Evolutionary conservation across 1,140 invertebrate genomes (phyloP).

Genomic region (Sycophaga agraensis): DNA sequence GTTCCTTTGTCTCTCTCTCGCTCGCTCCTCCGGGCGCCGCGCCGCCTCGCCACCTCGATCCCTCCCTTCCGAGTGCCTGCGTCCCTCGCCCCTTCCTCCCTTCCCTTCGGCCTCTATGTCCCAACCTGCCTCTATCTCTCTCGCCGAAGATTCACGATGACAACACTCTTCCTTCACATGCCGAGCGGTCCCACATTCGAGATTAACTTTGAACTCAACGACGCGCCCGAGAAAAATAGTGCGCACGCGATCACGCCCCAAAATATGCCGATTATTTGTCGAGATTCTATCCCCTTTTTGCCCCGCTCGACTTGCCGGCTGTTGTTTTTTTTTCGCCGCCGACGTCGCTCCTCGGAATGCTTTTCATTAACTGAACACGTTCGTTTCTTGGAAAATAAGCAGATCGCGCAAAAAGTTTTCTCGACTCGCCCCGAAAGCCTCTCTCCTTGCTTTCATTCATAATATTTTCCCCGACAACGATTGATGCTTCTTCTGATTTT

Average conservation of each 20-base stretch:
- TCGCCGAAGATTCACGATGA: slow-evolving; percentile 24
- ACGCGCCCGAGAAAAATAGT: slow-evolving; percentile 19
- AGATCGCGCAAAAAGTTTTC: slow-evolving; percentile 3
- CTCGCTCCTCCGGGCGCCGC: neutral
- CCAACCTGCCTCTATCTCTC: neutral
- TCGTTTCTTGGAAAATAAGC: slow-evolving; percentile 10
- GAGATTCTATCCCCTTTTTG: slow-evolving; percentile 1
- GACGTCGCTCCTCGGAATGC: no score
- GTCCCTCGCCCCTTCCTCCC: neutral
- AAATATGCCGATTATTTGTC: slow-evolving; percentile 23
- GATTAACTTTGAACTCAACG: slow-evolving; percentile 26
- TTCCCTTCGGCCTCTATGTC: neutral
- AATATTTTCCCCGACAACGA: no score
- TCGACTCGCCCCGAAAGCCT: no score
- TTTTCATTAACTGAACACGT: slow-evolving; percentile 14
- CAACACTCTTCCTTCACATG: slow-evolving; percentile 25
- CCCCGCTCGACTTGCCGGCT: no score
- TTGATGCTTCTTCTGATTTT: no score
- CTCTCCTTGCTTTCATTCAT: no score
- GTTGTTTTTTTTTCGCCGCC: neutral
- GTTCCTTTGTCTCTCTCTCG: slow-evolving; percentile 8
- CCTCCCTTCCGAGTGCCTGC: no score
- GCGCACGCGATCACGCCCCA: slow-evolving; percentile 2
- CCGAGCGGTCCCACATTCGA: slow-evolving; percentile 18
- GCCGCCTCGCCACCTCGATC: neutral